A percentile compares a stretch with the other conserved stretches of the same genome.
phyloP scores from a whole-genome alignment of 2,113 vertebrate genomes.

The Oncorhynchus mykiss region DNA sequence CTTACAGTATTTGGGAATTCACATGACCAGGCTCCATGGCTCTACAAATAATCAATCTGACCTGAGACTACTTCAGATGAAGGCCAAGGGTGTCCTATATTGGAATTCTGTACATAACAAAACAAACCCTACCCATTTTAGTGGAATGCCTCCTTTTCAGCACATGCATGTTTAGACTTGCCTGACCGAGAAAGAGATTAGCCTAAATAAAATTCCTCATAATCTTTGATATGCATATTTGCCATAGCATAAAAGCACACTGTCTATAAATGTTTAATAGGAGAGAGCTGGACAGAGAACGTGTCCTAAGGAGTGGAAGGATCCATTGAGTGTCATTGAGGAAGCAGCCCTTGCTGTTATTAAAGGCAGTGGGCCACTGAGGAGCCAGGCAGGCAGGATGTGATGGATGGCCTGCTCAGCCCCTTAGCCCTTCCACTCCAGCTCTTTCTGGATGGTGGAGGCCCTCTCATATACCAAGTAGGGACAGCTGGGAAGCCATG shows the following conservation, averaged over 20 bases:
- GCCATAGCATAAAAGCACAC: neutral
- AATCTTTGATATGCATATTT: neutral
- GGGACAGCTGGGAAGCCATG: too few relatives aligned
- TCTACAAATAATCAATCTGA: neutral
- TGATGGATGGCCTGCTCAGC: too few relatives aligned
- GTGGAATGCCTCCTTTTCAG: neutral
- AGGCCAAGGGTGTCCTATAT: neutral
- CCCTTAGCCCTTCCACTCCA: too few relatives aligned
- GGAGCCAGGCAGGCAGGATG: neutral
- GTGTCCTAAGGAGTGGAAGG: neutral
- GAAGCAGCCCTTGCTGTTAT: constrained; percentile 27
- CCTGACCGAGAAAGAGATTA: neutral
- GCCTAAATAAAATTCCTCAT: neutral
- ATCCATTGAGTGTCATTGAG: constrained; percentile 4
- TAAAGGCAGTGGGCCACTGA: constrained; percentile 6
- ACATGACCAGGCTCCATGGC: constrained; percentile 8
- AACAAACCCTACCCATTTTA: neutral
- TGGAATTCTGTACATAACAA: neutral
- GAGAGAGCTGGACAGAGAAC: neutral
- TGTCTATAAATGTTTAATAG: neutral
- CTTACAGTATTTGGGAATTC: constrained; percentile 29
- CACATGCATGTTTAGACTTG: neutral
- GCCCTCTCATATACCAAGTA: constrained; percentile 16
- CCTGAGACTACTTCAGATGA: neutral
- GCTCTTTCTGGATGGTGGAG: neutral